A percentile compares a stretch with the other conserved stretches of the same genome.
phyloP scores from a whole-genome alignment of 53 echinoderm and acorn worm genomes.

The Mesocentrotus franciscanus region DNA sequence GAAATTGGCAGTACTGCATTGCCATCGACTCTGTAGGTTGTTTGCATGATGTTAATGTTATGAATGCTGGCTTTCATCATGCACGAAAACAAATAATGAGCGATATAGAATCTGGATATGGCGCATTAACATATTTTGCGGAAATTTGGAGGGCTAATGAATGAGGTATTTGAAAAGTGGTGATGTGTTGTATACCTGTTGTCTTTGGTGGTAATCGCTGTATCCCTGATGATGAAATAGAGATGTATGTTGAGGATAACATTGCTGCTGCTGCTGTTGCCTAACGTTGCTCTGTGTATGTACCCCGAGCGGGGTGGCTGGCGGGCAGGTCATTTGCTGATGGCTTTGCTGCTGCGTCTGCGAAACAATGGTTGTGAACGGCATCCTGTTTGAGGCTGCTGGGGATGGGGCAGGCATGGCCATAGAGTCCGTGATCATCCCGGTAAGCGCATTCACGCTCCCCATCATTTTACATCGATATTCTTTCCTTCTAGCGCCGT shows the following conservation, averaged over 20 bases:
- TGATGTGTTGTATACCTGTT: slow-evolving; percentile 54
- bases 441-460: slow-evolving; percentile 18
- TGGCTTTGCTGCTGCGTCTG: background rate
- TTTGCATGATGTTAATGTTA: no score
- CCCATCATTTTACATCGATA: slow-evolving; percentile 73
- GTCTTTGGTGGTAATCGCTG: slow-evolving; percentile 57
- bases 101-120: no score
- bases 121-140: no score
- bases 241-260: slow-evolving; percentile 33
- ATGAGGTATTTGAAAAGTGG: no score
- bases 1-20: no score
- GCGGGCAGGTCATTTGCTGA: slow-evolving; percentile 32
- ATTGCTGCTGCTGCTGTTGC: slow-evolving; percentile 45
- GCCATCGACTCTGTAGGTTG: no score
- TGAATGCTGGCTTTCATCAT: no score
- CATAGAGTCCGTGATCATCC: slow-evolving; percentile 30
- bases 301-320: slow-evolving; percentile 45
- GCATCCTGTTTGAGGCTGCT: slow-evolving; percentile 72
- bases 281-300: slow-evolving; percentile 33
- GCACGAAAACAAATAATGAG: no score
- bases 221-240: slow-evolving; percentile 50
- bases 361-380: slow-evolving; percentile 74
- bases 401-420: slow-evolving; percentile 52
- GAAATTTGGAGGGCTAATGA: no score
- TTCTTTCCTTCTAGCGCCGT: slow-evolving; percentile 86